These are phyloP conservation scores for Diploptera punctata DNA, from an alignment of 2,888 invertebrate species.

Conservation along the genomic window DNA sequence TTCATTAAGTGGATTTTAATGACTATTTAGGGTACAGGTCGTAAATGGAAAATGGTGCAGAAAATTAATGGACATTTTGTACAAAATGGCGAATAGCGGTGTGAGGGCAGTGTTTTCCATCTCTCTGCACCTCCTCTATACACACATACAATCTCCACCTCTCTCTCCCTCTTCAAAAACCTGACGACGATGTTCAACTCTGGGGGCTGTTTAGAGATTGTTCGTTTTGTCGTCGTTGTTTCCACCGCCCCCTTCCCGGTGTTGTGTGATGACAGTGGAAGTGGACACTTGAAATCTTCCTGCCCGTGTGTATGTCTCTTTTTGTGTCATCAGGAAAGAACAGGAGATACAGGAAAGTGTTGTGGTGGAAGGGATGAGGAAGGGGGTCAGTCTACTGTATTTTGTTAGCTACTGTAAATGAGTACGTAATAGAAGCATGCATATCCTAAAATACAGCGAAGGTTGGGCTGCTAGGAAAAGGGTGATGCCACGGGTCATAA, in stretches of 20 bases:
- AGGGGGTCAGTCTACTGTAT: neutral
- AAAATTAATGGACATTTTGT: slow-evolving; percentile 30
- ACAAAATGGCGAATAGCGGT: slow-evolving; percentile 21
- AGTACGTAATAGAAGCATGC: slow-evolving; percentile 23
- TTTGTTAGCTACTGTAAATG: slow-evolving; percentile 26
- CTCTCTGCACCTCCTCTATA: neutral
- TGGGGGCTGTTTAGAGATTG: slow-evolving; percentile 15
- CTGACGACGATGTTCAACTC: slow-evolving; percentile 16
- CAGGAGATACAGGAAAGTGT: no score
- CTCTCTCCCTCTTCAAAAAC: neutral
- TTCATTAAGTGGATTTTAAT: slow-evolving; percentile 26
- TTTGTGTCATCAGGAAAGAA: slow-evolving; percentile 16
- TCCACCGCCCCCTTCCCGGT: neutral
- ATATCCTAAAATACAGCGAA: slow-evolving; percentile 25
- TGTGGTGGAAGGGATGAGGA: neutral
- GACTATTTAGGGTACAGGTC: slow-evolving; percentile 22
- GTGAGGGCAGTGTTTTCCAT: neutral
- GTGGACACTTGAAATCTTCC: slow-evolving; percentile 30
- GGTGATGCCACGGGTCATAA: slow-evolving; percentile 26
- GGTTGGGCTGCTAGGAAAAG: neutral
- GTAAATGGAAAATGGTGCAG: slow-evolving; percentile 30
- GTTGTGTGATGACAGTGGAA: neutral
- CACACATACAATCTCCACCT: neutral
- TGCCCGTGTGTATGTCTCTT: slow-evolving; percentile 15
- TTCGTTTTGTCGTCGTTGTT: slow-evolving; percentile 25